Conservation (phyloP, 2,113 vertebrate species). For the Lucifuga dentata region DNA sequence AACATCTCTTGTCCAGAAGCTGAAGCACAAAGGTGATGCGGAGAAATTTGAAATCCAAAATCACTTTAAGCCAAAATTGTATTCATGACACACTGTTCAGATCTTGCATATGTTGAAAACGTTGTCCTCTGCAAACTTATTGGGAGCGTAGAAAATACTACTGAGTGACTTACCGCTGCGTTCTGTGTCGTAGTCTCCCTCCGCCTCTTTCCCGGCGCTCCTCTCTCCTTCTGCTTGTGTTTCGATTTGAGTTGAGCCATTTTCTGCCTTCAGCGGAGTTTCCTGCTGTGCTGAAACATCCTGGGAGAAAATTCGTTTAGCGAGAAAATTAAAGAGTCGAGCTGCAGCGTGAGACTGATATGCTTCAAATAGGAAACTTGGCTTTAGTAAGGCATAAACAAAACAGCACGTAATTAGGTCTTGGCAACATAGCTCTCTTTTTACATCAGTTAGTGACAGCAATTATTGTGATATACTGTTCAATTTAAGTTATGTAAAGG, state of each 20-base stretch:
- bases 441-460: background rate
- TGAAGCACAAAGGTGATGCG: constrained; percentile 17
- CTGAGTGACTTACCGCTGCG: constrained; percentile 49
- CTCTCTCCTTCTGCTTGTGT: constrained; percentile 8
- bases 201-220: constrained; percentile 1
- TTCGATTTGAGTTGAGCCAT: constrained; percentile 13
- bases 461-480: too few relatives aligned
- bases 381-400: too few relatives aligned
- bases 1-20: constrained; percentile 26
- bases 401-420: background rate
- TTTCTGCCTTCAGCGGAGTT: constrained; percentile 14
- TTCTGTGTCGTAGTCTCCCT: constrained; percentile 1
- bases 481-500: too few relatives aligned
- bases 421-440: background rate
- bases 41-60: too few relatives aligned
- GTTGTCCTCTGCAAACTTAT: too few relatives aligned
- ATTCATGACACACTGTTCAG: too few relatives aligned
- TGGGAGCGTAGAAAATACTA: too few relatives aligned
- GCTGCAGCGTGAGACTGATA: too few relatives aligned
- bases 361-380: background rate
- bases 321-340: background rate
- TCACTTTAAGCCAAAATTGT: too few relatives aligned
- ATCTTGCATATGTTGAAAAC: too few relatives aligned
- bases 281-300: constrained; percentile 16
- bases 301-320: constrained; percentile 16